Percentiles rank a stretch among this genome's conserved stretches.
Evolutionary conservation across 2,797 vertebrate species (phyloP).

Genomic region (Antrozous pallidus): DNA sequence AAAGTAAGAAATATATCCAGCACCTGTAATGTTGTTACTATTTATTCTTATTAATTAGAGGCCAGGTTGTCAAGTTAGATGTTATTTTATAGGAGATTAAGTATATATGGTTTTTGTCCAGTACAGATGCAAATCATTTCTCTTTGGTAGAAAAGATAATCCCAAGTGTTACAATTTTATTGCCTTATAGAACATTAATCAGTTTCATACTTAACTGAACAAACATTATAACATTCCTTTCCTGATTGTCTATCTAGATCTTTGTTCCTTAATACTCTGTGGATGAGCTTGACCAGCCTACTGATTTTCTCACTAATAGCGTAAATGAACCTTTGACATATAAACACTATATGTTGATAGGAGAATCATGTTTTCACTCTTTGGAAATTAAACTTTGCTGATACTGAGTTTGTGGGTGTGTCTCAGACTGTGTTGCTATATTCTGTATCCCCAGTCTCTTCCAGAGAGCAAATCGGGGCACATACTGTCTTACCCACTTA

Average conservation of each 20-base stretch:
- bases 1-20: background rate
- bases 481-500: background rate
- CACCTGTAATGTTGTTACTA: background rate
- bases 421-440: background rate
- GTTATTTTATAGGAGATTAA: background rate
- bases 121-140: conserved; percentile 15
- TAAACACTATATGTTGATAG: background rate
- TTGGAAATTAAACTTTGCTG: background rate
- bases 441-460: background rate
- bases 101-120: background rate
- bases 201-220: background rate
- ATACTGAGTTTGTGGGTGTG: background rate
- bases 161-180: background rate
- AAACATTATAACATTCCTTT: background rate
- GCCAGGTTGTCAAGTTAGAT: background rate
- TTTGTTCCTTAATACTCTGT: background rate
- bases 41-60: background rate
- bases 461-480: background rate
- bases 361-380: background rate
- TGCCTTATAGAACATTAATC: background rate
- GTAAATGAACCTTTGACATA: background rate
- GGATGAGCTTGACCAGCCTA: background rate
- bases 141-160: conserved; percentile 28
- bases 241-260: conserved; percentile 19
- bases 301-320: background rate